Conservation (phyloP, 2,888 invertebrate species). For the Bembecia ichneumoniformis region DNA sequence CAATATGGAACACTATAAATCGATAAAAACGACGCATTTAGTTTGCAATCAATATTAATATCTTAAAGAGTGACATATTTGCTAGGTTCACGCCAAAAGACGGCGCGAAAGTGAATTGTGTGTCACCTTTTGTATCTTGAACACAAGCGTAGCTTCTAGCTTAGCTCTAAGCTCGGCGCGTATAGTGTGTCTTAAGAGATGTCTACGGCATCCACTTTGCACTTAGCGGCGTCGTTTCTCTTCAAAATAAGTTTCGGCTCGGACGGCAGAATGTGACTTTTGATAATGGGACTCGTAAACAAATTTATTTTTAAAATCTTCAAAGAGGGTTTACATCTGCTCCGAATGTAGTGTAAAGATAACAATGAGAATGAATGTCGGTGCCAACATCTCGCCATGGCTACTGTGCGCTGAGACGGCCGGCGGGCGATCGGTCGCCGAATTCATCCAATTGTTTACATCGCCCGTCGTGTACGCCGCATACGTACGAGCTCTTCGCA, state of each 20-base stretch:
- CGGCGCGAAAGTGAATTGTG: too few relatives aligned
- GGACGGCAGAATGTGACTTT: slow-evolving; percentile 4
- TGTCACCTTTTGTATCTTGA: too few relatives aligned
- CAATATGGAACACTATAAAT: too few relatives aligned
- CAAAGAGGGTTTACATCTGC: slow-evolving; percentile 52
- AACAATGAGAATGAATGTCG: slow-evolving; percentile 44
- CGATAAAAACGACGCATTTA: too few relatives aligned
- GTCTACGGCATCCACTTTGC: too few relatives aligned
- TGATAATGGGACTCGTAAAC: slow-evolving; percentile 33
- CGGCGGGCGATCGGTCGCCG: background rate
- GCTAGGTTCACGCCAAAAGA: too few relatives aligned
- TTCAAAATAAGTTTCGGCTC: slow-evolving; percentile 12
- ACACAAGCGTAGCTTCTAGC: too few relatives aligned
- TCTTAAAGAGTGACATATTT: too few relatives aligned
- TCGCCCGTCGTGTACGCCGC: slow-evolving; percentile 15
- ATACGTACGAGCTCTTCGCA: slow-evolving; percentile 13
- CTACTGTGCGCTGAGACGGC: background rate
- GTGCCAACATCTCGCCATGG: background rate
- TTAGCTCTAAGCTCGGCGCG: too few relatives aligned
- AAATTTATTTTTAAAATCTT: slow-evolving; percentile 47
- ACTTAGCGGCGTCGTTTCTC: background rate
- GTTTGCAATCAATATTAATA: too few relatives aligned
- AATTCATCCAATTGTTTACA: slow-evolving; percentile 35
- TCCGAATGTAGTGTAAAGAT: slow-evolving; percentile 36
- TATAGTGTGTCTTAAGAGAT: too few relatives aligned